Evolutionary conservation across 2,113 vertebrate species (phyloP), one percentile per base, ranked within the genome.

Genomic region (Todiramphus chloris): DNA sequence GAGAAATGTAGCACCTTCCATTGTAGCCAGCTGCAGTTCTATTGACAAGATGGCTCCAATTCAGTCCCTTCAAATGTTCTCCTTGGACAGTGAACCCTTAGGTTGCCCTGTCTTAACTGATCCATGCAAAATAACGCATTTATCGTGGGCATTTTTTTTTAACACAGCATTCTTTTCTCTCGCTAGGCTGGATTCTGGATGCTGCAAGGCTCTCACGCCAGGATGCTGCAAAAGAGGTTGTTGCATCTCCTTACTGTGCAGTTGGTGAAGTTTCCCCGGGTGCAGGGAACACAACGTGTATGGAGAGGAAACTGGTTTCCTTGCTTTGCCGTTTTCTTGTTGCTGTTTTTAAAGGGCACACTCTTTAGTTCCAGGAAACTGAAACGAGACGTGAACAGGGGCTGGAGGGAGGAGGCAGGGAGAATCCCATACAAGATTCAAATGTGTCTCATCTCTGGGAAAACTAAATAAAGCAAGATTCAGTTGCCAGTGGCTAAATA

Each of bases 141-240:
- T 75, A 19, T 11, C 23, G 39, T 77, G 16, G 31, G 9, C 14
- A 16, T n/a, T 43, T 85, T 51, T 55, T 81, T 59, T 81, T 60
- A 73, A 94, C 28, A n/a, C 0, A 51, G 11, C 24, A 25, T 10
- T 51, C 69, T n/a, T 50, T 58, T 63, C 11, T 11, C 66, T 87
- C 88, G 11, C 35, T 88, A 94, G 95, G 89, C 56, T 97, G 96
- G 44, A 72, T 73, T 83, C 51, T 64, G 84, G 67, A 68, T 91
- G 41, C 83, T 93, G 64, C 58, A 75, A 84, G 44, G n/a, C 55
- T 93, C 77, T 77, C 11, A 2, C 33, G 37, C 63, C 76, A 78
- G 74, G 69, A 85, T 18, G 21, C 89, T 89, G 81, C 72, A 55
- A 37, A 92, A 83, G 77, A 83, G 16, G 33, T 64, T 48, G 51